These are phyloP conservation scores for Encarsia formosa DNA, from an alignment of 2,888 invertebrate genomes.

Conservation along the genomic window DNA sequence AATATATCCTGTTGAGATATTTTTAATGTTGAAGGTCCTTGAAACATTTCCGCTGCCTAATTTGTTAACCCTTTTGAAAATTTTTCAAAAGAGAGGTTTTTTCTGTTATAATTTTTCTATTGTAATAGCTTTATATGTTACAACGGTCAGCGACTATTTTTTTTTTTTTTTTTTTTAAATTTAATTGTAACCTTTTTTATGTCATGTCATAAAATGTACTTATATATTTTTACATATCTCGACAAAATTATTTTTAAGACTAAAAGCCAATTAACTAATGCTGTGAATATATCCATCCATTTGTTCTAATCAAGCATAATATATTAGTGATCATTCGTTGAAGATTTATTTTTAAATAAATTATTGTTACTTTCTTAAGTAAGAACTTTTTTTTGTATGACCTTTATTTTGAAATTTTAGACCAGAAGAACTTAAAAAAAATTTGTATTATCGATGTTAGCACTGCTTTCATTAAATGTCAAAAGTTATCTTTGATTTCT, in stretches of 20 bases:
- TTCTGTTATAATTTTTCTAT: too few species aligned
- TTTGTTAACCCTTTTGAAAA: too few species aligned
- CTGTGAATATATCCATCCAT: constrained; percentile 23
- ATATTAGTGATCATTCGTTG: constrained; percentile 16
- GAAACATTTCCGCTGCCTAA: too few species aligned
- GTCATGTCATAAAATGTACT: constrained; percentile 14
- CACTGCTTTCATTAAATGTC: constrained; percentile 24
- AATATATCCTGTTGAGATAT: too few species aligned
- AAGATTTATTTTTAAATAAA: constrained; percentile 31
- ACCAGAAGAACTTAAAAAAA: too few species aligned
- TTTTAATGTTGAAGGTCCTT: too few species aligned
- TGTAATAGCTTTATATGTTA: too few species aligned
- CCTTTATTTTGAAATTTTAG: too few species aligned
- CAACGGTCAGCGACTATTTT: constrained; percentile 6
- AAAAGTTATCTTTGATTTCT: constrained; percentile 38
- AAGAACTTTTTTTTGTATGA: too few species aligned
- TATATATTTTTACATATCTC: constrained; percentile 10
- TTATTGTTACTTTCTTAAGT: constrained; percentile 29
- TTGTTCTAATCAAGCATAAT: constrained; percentile 14
- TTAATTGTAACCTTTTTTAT: too few species aligned
- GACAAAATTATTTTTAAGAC: constrained; percentile 14
- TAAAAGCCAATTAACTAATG: constrained; percentile 9
- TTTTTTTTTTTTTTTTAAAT: constrained; percentile 21
- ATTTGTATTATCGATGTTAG: not conserved
- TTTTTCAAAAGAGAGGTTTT: too few species aligned